Conservation (phyloP, 2,888 invertebrate species). For the Andrena fulva region DNA sequence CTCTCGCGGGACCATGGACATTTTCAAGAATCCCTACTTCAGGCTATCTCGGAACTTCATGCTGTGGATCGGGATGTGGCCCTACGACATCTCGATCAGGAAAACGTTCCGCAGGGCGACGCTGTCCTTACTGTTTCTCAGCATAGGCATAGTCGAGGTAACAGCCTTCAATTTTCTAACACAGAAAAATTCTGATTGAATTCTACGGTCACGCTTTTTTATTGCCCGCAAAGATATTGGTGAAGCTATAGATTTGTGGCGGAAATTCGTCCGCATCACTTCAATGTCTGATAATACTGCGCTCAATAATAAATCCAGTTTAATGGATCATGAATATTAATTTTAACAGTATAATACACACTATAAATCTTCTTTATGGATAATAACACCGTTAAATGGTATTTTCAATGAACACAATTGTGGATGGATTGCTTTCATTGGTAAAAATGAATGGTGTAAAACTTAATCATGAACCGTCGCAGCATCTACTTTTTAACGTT, state of each 20-base stretch:
- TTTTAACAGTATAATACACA: too few species aligned
- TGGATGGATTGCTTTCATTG: not conserved
- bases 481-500: not conserved
- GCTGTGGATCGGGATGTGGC: not conserved
- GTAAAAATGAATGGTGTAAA: not conserved
- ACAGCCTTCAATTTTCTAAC: too few species aligned
- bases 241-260: too few species aligned
- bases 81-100: not conserved
- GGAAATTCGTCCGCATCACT: too few species aligned
- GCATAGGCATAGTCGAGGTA: too few species aligned
- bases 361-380: too few species aligned
- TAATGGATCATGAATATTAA: too few species aligned
- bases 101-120: not conserved
- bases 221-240: too few species aligned
- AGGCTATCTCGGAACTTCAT: not conserved
- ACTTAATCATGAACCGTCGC: not conserved
- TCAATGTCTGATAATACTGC: too few species aligned
- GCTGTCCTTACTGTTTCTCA: not conserved
- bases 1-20: not conserved
- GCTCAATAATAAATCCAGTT: too few species aligned
- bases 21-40: not conserved
- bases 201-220: too few species aligned
- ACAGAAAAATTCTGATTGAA: too few species aligned
- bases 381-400: not conserved
- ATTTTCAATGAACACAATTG: not conserved